Conservation (phyloP, 2,888 invertebrate species). For the Perdita meconis region DNA sequence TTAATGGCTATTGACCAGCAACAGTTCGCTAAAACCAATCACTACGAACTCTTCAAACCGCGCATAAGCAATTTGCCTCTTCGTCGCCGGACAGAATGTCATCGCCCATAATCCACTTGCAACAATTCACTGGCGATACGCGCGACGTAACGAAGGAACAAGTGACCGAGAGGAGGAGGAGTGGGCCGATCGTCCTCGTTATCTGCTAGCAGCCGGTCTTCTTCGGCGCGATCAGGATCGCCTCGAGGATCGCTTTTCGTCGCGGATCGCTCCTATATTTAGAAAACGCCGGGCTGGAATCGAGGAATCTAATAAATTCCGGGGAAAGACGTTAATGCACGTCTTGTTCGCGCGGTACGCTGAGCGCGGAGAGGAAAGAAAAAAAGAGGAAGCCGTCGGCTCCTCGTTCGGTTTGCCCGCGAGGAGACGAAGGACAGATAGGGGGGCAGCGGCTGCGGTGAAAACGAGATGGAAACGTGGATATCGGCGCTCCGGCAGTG, state of each 20-base stretch:
- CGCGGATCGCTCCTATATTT: conserved; percentile 51
- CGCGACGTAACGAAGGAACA: conserved; percentile 36
- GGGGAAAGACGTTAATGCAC: conserved; percentile 44
- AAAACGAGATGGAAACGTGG: conserved; percentile 57
- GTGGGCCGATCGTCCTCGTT: conserved; percentile 38
- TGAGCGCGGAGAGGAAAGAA: conserved; percentile 4
- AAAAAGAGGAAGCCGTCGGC: conserved; percentile 9
- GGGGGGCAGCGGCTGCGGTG: conserved; percentile 21
- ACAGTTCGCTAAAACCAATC: conserved; percentile 8
- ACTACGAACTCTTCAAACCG: neutral
- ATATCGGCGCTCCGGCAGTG: conserved; percentile 35
- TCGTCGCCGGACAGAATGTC: conserved; percentile 43
- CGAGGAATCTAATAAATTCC: conserved; percentile 62
- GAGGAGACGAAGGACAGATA: conserved; percentile 38
- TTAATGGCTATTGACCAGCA: neutral
- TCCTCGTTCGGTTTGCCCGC: too few species aligned
- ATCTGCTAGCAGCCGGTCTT: conserved; percentile 42
- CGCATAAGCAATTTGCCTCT: neutral
- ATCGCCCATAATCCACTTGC: conserved; percentile 48
- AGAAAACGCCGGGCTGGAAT: conserved; percentile 47
- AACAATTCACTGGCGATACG: conserved; percentile 43
- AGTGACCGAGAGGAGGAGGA: conserved; percentile 11
- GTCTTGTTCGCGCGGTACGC: neutral
- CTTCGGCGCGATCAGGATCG: conserved; percentile 51
- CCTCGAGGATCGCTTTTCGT: conserved; percentile 37